Conservation (phyloP, 2,888 invertebrate genomes). For the Adineta ricciae region DNA sequence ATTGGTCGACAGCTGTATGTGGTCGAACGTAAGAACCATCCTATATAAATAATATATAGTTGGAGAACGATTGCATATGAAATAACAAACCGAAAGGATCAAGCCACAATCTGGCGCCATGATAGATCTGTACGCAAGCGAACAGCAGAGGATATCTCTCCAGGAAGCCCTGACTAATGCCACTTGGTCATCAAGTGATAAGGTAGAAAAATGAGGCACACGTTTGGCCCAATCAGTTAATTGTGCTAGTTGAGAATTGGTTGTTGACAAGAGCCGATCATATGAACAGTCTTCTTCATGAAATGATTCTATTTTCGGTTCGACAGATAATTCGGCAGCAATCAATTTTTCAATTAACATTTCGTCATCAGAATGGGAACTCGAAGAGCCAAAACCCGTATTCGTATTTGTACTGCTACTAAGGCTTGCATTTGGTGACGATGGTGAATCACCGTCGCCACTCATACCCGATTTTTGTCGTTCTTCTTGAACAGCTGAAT, state of each 20-base stretch:
- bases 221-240: conserved; percentile 93
- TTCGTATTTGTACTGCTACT: conserved; percentile 7
- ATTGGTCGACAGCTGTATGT: conserved; percentile 55
- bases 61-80: no score
- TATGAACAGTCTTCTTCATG: conserved; percentile 38
- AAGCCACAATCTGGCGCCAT: not conserved
- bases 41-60: not conserved
- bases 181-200: conserved; percentile 79
- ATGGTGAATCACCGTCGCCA: conserved; percentile 57
- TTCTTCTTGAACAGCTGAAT: conserved; percentile 65
- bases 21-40: conserved; percentile 58
- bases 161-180: conserved; percentile 67
- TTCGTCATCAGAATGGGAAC: conserved; percentile 57
- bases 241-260: conserved; percentile 85
- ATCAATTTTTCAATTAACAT: conserved; percentile 83
- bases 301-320: conserved; percentile 56
- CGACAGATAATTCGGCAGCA: conserved; percentile 73
- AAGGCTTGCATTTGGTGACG: conserved; percentile 10
- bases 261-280: conserved; percentile 63
- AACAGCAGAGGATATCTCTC: conserved; percentile 27
- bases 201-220: conserved; percentile 84
- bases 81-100: not conserved
- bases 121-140: conserved; percentile 26
- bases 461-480: conserved; percentile 71
- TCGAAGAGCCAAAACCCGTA: conserved; percentile 43